Evolutionary conservation across 2,797 vertebrate species (phyloP), one percentile per base, ranked within the genome.

Genomic region (Ataeniobius toweri): DNA sequence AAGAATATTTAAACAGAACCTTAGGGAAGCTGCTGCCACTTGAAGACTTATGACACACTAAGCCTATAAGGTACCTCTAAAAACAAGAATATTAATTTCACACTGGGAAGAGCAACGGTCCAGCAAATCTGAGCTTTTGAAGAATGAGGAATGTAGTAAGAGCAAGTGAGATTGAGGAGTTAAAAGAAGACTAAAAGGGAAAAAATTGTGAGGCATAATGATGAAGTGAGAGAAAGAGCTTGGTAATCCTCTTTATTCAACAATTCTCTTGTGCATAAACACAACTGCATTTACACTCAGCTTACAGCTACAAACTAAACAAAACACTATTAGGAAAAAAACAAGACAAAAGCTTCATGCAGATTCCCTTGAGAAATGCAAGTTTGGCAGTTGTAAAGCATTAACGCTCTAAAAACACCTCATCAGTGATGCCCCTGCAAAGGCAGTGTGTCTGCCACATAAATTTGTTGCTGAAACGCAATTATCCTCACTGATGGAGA

Each of bases 401-500:
- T 51, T 79, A 82, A 83, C 58, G 71, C 44, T 20, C 16, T 72
- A 9, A 78, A 71, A 56, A 6, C 3, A 0, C 69, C n/a, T 83
- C 74, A 81, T 89, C 77, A 83, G 82, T 1, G 3, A 73, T 75
- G 53, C 71, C 72, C 67, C 69, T 44, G 56, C 58, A 73, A 77
- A 65, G 70, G 80, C 76, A 80, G 77, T 20, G 71, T 80, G 82
- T 88, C 84, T 86, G 79, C 85, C 78, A 88, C 90, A 88, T 80
- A 78, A 90, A 88, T 89, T 85, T 86, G 90, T 80, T 87, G 76
- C 83, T 82, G 88, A 91, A 89, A 88, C 77, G 88, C 90, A 88
- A 95, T 93, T 92, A 94, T 90, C 83, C 86, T 83, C 80, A 85
- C 86, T 90, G 91, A 85, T n/a, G 69, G 86, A 31, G 44, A 50